Percentiles rank a stretch among this genome's conserved stretches.
Evolutionary conservation across 2,113 vertebrate genomes (phyloP).

Genomic region (Xenus cinereus): DNA sequence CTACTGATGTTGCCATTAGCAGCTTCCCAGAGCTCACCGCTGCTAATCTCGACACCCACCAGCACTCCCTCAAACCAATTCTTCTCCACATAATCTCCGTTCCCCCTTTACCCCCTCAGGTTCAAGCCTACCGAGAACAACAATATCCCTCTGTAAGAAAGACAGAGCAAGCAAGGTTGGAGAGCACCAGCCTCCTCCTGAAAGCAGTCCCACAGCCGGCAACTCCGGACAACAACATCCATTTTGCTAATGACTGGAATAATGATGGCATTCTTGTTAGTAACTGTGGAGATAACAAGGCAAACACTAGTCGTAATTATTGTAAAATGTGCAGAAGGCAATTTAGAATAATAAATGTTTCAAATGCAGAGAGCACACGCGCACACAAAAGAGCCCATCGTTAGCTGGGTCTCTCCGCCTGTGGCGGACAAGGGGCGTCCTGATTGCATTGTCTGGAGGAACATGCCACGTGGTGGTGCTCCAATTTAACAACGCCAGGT

Average conservation of each 20-base stretch:
- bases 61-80: background rate
- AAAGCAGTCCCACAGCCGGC: constrained; percentile 9
- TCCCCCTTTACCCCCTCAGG: background rate
- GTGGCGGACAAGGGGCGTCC: background rate
- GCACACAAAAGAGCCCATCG: background rate
- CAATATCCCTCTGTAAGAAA: background rate
- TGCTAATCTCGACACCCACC: background rate
- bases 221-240: constrained; percentile 23
- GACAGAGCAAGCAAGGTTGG: background rate
- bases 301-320: constrained; percentile 30
- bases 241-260: constrained; percentile 39
- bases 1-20: background rate
- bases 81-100: background rate
- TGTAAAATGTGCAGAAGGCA: constrained; percentile 28
- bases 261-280: constrained; percentile 43
- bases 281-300: constrained; percentile 35
- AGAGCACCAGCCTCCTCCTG: background rate
- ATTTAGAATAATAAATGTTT: constrained; percentile 50
- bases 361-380: background rate
- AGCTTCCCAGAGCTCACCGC: background rate
- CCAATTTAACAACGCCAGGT: background rate
- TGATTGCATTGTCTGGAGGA: background rate
- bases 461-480: background rate
- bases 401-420: background rate
- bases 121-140: background rate